Evolutionary conservation across 1,140 invertebrate genomes (phyloP).

Genomic region (Sinonovacula constricta): DNA sequence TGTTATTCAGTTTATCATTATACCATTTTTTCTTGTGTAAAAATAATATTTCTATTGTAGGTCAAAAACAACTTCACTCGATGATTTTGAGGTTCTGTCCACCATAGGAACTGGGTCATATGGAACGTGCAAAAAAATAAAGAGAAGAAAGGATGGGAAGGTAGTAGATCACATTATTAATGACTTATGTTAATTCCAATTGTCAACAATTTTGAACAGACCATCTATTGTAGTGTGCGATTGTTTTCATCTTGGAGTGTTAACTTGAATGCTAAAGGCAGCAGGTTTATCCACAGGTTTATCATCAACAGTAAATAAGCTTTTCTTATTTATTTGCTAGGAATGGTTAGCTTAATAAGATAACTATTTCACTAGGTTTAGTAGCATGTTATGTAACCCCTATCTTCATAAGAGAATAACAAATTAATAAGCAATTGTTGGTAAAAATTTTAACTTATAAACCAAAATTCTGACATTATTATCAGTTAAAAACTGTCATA

Average conservation of each 20-base stretch:
- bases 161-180: slow-evolving; percentile 54
- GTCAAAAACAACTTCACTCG: slow-evolving; percentile 69
- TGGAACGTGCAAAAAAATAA: slow-evolving; percentile 78
- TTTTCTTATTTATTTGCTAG: not conserved
- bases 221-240: not conserved
- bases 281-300: not conserved
- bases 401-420: no score
- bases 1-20: not conserved
- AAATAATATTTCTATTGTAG: slow-evolving; percentile 49
- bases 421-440: no score
- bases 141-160: slow-evolving; percentile 76
- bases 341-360: no score
- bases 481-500: no score
- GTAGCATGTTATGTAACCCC: no score
- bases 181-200: not conserved
- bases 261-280: not conserved
- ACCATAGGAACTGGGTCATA: slow-evolving; percentile 77
- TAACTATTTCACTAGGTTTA: no score
- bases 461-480: no score
- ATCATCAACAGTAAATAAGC: not conserved
- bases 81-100: slow-evolving; percentile 77
- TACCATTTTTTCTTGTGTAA: no score
- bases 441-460: no score
- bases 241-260: not conserved
- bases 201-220: not conserved